Evolutionary conservation across 2,888 invertebrate genomes (phyloP).

Genomic region (Acutogordius australiensis): DNA sequence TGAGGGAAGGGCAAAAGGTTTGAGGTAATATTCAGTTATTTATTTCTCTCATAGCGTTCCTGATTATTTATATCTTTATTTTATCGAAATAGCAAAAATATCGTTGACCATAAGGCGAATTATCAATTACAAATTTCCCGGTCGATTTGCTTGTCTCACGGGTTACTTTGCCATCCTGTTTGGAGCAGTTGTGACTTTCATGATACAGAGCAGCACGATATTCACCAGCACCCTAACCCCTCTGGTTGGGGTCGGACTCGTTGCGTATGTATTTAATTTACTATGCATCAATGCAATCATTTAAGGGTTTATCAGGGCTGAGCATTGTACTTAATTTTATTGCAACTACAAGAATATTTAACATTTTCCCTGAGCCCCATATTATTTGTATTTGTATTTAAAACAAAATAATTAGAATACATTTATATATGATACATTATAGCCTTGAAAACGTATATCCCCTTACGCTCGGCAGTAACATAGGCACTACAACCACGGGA

Average conservation of each 20-base stretch:
- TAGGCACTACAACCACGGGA: conserved; percentile 32
- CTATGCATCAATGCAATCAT: background rate
- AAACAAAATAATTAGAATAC: too few relatives aligned
- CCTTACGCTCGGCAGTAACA: conserved; percentile 30
- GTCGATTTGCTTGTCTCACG: conserved; percentile 24
- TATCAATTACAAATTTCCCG: conserved; percentile 26
- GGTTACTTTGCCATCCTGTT: conserved; percentile 30
- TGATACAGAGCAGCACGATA: conserved; percentile 27
- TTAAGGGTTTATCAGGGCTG: background rate
- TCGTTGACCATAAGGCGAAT: conserved; percentile 21
- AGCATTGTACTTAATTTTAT: too few relatives aligned
- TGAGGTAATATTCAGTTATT: too few relatives aligned
- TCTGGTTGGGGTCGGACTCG: conserved; percentile 30
- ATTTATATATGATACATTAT: too few relatives aligned
- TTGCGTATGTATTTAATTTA: conserved; percentile 16
- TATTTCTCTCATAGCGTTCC: too few relatives aligned
- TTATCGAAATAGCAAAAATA: conserved; percentile 18
- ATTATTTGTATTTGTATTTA: too few relatives aligned
- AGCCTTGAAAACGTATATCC: conserved; percentile 30
- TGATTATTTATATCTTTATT: background rate
- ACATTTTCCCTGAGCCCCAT: too few relatives aligned
- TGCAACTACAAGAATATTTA: too few relatives aligned
- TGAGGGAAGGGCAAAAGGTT: too few relatives aligned
- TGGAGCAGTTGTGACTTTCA: conserved; percentile 29
- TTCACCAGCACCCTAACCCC: conserved; percentile 32